Percentiles rank a stretch among this genome's conserved stretches.
Evolutionary conservation across 2,113 vertebrate species (phyloP).

Genomic region (Alexandromys fortis): DNA sequence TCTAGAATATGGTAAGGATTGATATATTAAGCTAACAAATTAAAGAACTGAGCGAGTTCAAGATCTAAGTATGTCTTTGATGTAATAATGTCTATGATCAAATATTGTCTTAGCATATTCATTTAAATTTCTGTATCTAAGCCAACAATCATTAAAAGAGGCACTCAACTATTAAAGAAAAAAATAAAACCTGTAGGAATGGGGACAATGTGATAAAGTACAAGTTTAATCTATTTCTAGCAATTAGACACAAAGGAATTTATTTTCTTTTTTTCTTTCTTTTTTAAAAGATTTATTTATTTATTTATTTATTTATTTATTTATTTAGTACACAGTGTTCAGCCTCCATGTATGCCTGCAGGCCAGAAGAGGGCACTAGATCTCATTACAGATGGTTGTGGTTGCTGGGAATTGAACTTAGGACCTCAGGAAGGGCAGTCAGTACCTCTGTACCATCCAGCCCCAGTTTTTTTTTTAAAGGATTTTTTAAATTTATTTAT

Average conservation of each 20-base stretch:
- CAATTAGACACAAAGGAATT: slow-evolving; percentile 41
- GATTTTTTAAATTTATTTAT: too few species aligned
- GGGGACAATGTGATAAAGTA: not conserved
- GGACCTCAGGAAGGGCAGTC: too few species aligned
- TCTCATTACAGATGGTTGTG: too few species aligned
- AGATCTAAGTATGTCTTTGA: slow-evolving; percentile 3
- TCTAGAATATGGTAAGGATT: not conserved
- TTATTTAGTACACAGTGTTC: too few species aligned
- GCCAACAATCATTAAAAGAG: slow-evolving; percentile 49
- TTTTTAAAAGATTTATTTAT: too few species aligned
- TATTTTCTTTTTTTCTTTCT: not conserved
- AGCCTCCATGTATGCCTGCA: too few species aligned
- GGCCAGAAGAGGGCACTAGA: too few species aligned
- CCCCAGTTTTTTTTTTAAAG: too few species aligned
- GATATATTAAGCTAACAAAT: slow-evolving; percentile 41
- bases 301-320: too few species aligned
- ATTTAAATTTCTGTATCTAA: slow-evolving; percentile 43
- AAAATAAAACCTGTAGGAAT: not conserved
- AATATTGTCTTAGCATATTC: slow-evolving; percentile 2
- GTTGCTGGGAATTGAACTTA: too few species aligned
- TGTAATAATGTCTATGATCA: not conserved
- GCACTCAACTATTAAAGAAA: not conserved
- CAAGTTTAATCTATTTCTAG: not conserved
- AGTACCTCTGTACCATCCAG: too few species aligned
- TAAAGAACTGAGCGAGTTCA: slow-evolving; percentile 18